These are phyloP conservation scores for Mus pahari DNA, from an alignment of 2,113 vertebrate species.

Conservation along the genomic window DNA sequence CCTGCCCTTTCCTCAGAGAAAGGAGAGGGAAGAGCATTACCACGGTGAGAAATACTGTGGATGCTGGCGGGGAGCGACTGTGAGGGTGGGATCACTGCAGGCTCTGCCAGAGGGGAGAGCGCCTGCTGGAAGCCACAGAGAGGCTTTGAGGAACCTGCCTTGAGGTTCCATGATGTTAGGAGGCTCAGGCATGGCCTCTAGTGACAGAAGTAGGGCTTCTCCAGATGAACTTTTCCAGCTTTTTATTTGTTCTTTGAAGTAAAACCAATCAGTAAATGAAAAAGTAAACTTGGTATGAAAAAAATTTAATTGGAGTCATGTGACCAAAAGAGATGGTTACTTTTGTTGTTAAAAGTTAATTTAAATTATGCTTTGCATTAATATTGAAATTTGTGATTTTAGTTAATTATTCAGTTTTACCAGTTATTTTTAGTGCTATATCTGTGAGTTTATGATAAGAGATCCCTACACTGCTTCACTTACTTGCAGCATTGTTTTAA, in stretches of 20 bases:
- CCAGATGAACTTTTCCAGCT: neutral
- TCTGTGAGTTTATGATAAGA: constrained; percentile 24
- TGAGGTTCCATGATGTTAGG: neutral
- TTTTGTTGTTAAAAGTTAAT: constrained; percentile 50
- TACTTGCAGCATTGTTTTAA: neutral
- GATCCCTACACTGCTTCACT: neutral
- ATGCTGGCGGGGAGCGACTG: neutral
- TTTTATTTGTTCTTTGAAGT: neutral
- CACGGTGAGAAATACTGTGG: constrained; percentile 87
- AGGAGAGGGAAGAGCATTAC: constrained; percentile 89
- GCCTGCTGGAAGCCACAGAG: neutral
- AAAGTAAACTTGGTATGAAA: neutral
- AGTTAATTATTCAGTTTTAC: neutral
- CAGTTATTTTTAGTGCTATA: constrained; percentile 8
- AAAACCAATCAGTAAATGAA: neutral
- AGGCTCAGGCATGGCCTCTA: neutral
- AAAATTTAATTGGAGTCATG: neutral
- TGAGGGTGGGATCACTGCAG: neutral
- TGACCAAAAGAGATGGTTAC: neutral
- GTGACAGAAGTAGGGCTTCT: neutral
- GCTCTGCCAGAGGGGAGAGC: neutral
- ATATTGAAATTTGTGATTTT: constrained; percentile 50
- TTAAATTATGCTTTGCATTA: constrained; percentile 25
- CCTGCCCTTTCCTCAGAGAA: constrained; percentile 93
- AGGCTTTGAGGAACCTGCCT: neutral